Percentiles rank a stretch among this genome's conserved stretches.
Evolutionary conservation across 2,888 invertebrate genomes (phyloP).

Genomic region (Stomorhina lunata): DNA sequence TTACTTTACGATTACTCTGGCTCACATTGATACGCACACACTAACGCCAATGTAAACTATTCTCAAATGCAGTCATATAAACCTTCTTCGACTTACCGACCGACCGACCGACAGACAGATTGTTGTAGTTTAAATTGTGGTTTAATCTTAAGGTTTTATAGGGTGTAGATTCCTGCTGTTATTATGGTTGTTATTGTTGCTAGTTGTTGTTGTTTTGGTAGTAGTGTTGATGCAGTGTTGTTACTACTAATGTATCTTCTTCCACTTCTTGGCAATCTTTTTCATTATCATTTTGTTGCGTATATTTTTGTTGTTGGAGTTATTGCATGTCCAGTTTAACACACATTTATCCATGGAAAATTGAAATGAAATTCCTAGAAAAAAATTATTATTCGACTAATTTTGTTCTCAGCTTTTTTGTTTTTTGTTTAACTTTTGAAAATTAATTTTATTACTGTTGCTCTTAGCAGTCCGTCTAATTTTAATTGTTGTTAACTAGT

Average conservation of each 20-base stretch:
- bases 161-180: conserved; percentile 63
- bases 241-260: conserved; percentile 12
- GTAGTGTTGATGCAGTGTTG: conserved; percentile 11
- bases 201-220: conserved; percentile 59
- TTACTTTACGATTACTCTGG: conserved; percentile 20
- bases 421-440: background rate
- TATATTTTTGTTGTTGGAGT: no score
- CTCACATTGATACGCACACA: background rate
- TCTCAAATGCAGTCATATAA: background rate
- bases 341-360: background rate
- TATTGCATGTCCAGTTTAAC: conserved; percentile 24
- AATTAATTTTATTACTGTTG: conserved; percentile 8
- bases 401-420: background rate
- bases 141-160: conserved; percentile 54
- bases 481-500: conserved; percentile 35
- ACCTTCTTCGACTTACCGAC: background rate
- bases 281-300: background rate
- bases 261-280: background rate
- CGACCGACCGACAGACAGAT: no score
- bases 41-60: background rate
- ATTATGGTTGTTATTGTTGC: conserved; percentile 64
- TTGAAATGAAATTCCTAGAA: background rate
- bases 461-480: conserved; percentile 3
- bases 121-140: conserved; percentile 55
- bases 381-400: conserved; percentile 5